Conservation (phyloP, 2,888 invertebrate species). For the Tenodera sinensis region DNA sequence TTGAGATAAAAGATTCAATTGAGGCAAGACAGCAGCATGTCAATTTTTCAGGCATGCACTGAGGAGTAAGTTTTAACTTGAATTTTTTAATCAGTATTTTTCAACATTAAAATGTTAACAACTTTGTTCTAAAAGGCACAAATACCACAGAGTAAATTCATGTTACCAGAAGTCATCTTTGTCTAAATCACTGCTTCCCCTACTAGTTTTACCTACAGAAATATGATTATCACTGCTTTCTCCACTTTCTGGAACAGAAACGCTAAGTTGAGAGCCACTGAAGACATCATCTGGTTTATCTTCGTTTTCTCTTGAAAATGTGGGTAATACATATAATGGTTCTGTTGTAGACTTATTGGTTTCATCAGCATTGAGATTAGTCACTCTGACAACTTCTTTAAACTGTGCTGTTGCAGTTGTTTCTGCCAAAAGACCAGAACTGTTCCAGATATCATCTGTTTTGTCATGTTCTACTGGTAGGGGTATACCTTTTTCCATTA, state of each 20-base stretch:
- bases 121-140: background rate
- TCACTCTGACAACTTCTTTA: background rate
- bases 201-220: slow-evolving; percentile 8
- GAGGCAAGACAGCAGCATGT: too few species aligned
- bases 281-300: background rate
- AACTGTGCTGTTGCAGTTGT: too few species aligned
- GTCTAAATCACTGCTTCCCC: background rate
- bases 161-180: slow-evolving; percentile 20
- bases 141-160: background rate
- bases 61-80: too few species aligned
- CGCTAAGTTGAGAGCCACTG: background rate
- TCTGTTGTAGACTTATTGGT: background rate
- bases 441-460: background rate
- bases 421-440: background rate
- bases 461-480: background rate
- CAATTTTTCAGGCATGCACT: too few species aligned
- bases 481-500: background rate
- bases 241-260: background rate
- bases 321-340: background rate
- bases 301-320: background rate
- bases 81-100: too few species aligned
- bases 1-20: too few species aligned
- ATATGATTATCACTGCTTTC: slow-evolving; percentile 13
- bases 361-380: background rate
- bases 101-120: too few species aligned